Conservation (phyloP, 1,140 invertebrate genomes). For the Mylabris phalerata region DNA sequence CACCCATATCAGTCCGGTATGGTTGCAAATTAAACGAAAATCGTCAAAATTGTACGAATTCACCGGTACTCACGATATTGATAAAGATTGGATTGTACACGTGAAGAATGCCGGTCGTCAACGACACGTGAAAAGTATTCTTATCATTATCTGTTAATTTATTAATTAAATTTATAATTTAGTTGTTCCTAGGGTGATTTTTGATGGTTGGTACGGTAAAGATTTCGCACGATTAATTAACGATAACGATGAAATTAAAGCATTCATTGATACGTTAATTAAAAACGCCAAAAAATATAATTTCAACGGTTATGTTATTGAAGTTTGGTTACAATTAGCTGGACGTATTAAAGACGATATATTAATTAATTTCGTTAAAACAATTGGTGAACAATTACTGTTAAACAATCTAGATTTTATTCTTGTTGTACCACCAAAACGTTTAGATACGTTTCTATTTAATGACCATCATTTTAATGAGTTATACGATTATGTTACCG, state of each 20-base stretch:
- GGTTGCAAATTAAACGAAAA: conserved; percentile 74
- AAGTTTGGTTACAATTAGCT: conserved; percentile 80
- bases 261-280: conserved; percentile 53
- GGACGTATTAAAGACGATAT: conserved; percentile 56
- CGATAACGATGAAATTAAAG: conserved; percentile 48
- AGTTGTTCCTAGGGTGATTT: conserved; percentile 79
- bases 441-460: conserved; percentile 64
- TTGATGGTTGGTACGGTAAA: conserved; percentile 73
- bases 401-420: conserved; percentile 57
- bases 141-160: background rate
- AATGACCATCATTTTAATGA: conserved; percentile 67
- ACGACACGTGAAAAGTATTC: conserved; percentile 43
- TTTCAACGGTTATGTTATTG: conserved; percentile 83
- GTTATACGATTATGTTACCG: conserved; percentile 68
- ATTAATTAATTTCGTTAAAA: conserved; percentile 55
- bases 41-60: conserved; percentile 55
- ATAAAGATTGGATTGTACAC: conserved; percentile 74
- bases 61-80: conserved; percentile 68
- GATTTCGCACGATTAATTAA: conserved; percentile 62
- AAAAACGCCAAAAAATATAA: conserved; percentile 56
- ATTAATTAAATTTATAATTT: background rate
- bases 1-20: conserved; percentile 86
- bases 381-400: conserved; percentile 46
- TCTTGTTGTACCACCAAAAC: conserved; percentile 77
- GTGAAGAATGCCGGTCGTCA: conserved; percentile 50